Conservation (phyloP, 2,113 vertebrate genomes). For the Haemorhous mexicanus region DNA sequence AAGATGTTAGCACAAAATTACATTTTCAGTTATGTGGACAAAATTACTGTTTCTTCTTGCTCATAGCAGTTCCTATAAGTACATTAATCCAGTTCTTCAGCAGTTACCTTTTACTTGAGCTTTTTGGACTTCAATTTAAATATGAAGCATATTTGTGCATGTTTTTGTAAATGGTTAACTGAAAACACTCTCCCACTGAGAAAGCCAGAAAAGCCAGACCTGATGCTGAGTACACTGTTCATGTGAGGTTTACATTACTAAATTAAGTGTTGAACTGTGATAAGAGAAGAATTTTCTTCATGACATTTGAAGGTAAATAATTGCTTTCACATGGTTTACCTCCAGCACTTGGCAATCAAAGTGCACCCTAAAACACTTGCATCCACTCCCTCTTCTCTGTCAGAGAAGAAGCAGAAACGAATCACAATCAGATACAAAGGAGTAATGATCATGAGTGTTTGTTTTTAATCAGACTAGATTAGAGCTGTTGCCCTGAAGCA, state of each 20-base stretch:
- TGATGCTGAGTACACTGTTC: background rate
- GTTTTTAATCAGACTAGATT: background rate
- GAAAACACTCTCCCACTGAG: background rate
- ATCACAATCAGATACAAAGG: background rate
- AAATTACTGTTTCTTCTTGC: background rate
- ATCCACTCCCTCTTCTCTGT: background rate
- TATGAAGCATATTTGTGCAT: background rate
- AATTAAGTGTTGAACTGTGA: background rate
- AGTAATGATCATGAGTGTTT: background rate
- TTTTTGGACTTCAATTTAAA: background rate
- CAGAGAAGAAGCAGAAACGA: background rate
- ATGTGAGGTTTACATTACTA: background rate
- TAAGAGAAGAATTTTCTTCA: background rate
- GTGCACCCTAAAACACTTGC: background rate
- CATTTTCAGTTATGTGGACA: background rate
- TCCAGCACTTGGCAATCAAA: background rate
- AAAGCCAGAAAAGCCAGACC: background rate
- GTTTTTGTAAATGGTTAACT: background rate
- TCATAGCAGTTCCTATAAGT: background rate
- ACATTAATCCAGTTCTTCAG: background rate
- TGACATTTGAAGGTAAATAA: background rate
- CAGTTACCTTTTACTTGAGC: background rate
- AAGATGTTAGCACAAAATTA: background rate
- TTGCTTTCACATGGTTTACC: background rate
- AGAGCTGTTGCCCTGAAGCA: background rate